Base-by-base conservation (phyloP, 2,113 vertebrate species). In the Hepsetus odoe region DNA sequence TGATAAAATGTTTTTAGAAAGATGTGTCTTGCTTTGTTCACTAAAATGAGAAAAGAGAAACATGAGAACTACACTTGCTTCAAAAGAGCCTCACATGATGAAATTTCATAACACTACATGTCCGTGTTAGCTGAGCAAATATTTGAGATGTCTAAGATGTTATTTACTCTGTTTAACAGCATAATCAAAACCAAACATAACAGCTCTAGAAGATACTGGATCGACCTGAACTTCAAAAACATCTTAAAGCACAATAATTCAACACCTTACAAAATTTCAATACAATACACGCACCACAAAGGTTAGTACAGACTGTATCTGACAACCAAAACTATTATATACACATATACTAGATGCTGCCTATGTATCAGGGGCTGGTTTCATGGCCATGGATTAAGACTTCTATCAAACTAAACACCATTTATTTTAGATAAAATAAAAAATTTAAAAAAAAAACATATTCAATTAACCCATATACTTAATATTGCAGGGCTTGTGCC, bases 121-220 rank as follows among this genome's bases (percentile, higher is more conserved):
- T 80, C 59, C 2, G 24, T n/a, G 65, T 76, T 68, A 80, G 26
- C 74, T 74, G 33, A 46, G 20, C 82, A 80, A 83, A 83, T 80
- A 80, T 77, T 77, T 77, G 69, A 55, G 49, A 56, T 76, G 35
- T 44, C 33, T 22, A n/a, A 70, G 9, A 82, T 10, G 61, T 1
- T 56, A 56, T 83, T 79, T 62, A 56, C 81, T 71, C 58, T 58
- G 35, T 74, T 77, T 79, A 58, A 69, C 38, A 74, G 56, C 65
- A 75, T 28, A 49, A 62, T 44, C 24, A 74, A 66, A 80, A 46
- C 18, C 53, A 74, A 72, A 33, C 44, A 68, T 18, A 40, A 46
- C 28, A 64, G 44, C 32, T 68, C 35, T 26, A 1, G 22, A 38
- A 28, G 58, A 51, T 1, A 0, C 26, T 46, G 22, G 28, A 33